A percentile compares a stretch with the other conserved stretches of the same genome.
Evolutionary conservation across 2,113 vertebrate species (phyloP).

Genomic region (Trogon surrucura): DNA sequence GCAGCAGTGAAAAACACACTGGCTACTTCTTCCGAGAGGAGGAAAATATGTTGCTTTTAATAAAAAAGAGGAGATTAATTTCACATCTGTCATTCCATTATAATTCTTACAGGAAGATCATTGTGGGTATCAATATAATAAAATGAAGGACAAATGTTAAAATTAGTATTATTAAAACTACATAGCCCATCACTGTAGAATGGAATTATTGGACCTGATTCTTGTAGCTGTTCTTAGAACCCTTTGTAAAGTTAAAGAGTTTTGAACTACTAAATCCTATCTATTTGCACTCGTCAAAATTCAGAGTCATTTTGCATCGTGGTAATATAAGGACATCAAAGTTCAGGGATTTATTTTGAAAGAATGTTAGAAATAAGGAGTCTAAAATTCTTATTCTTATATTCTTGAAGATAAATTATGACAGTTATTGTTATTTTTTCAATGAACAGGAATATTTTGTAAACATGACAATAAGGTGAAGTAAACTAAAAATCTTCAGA

Average conservation of each 20-base stretch:
- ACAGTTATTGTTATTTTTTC: neutral
- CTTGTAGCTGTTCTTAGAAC: neutral
- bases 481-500: neutral
- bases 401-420: neutral
- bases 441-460: neutral
- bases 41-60: neutral
- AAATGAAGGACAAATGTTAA: neutral
- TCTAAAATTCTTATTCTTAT: neutral
- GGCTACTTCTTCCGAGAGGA: neutral
- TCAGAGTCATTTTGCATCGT: neutral
- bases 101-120: neutral
- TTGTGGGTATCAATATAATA: neutral
- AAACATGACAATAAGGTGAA: neutral
- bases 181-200: neutral
- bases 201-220: neutral
- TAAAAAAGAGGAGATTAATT: neutral
- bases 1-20: neutral
- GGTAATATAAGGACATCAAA: accelerated
- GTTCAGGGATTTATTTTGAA: neutral
- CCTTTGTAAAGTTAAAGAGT: neutral
- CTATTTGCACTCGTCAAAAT: neutral
- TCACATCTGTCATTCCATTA: neutral
- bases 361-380: neutral
- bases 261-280: neutral
- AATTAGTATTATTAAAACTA: neutral